Evolutionary conservation across 1,140 invertebrate genomes (phyloP), one percentile per base, ranked within the genome.

Genomic region (Drosophila bocki): DNA sequence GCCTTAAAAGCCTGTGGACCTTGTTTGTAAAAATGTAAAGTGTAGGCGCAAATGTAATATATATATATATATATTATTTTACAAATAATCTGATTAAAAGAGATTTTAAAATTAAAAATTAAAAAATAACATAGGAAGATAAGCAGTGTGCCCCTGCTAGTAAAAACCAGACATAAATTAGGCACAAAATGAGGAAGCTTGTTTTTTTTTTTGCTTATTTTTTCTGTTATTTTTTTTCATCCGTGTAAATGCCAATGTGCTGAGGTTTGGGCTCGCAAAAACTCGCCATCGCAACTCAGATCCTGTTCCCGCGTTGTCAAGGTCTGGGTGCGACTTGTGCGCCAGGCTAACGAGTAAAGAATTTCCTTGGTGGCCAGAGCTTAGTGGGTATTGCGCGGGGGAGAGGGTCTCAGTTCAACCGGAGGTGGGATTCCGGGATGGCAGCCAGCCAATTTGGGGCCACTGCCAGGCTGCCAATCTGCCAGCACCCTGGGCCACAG

Each of bases 301-400:
- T 76, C 74, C 54, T 77, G 74, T 69, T 69, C 74, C 63, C 74
- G 19, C 47, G 72, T 77, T 77, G 75, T 61, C 75, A 77, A 61
- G 75, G 74, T 54, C 75, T 64, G 69, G 33, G 50, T 69, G 62
- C 32, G 62, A 70, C 67, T 67, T 72, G 39, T 75, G 42, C 32
- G 58, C 37, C 50, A 26, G 39, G 44, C 75, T 61, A 77, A 77
- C 74, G 61, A 77, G 63, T 61, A 60, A 78, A 42, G 64, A 78
- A 78, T 70, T 61, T 69, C 41, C 57, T 59, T 71, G 53, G 51
- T 58, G 53, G 53, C 44, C 44, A 71, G 37, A 8, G 29, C 42
- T 61, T 44, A 44, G 57, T 26, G 54, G 15, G 61, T 19, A 17
- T 17, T 9, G 3, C 9, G 15, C 4, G 12, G 12, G 19, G 17